Evolutionary conservation across 1,140 invertebrate species (phyloP).

Genomic region (Platorchestia sp.): DNA sequence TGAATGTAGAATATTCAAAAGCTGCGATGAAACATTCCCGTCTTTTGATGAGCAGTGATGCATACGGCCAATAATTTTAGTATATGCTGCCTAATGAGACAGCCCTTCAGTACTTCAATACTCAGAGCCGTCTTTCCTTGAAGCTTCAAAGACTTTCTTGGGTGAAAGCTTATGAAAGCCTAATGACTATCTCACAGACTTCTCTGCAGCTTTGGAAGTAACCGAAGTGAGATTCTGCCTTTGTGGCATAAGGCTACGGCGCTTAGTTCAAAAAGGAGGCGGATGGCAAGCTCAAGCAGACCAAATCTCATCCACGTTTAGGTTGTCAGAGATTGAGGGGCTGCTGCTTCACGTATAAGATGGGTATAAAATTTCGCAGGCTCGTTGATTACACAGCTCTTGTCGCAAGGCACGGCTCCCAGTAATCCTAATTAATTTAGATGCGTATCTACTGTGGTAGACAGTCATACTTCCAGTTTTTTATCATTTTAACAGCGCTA

Average conservation of each 20-base stretch:
- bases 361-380: not conserved
- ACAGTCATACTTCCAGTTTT: not conserved
- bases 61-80: not conserved
- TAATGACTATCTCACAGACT: constrained; percentile 23
- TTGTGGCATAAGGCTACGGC: not conserved
- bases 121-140: not conserved
- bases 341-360: not conserved
- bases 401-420: not conserved
- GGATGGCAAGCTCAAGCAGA: not conserved
- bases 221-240: not conserved
- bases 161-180: constrained; percentile 30
- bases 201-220: not conserved
- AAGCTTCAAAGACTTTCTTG: constrained; percentile 31
- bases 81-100: not conserved
- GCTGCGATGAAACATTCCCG: too few relatives aligned
- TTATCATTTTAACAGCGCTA: not conserved
- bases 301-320: not conserved
- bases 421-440: not conserved
- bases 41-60: not conserved
- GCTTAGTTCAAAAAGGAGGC: not conserved
- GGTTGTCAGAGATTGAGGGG: not conserved
- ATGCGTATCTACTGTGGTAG: not conserved
- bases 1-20: too few relatives aligned
- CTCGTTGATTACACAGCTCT: not conserved
- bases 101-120: constrained; percentile 10